These are phyloP conservation scores for Dromaius novaehollandiae DNA, from an alignment of 2,113 vertebrate genomes.

Conservation along the genomic window DNA sequence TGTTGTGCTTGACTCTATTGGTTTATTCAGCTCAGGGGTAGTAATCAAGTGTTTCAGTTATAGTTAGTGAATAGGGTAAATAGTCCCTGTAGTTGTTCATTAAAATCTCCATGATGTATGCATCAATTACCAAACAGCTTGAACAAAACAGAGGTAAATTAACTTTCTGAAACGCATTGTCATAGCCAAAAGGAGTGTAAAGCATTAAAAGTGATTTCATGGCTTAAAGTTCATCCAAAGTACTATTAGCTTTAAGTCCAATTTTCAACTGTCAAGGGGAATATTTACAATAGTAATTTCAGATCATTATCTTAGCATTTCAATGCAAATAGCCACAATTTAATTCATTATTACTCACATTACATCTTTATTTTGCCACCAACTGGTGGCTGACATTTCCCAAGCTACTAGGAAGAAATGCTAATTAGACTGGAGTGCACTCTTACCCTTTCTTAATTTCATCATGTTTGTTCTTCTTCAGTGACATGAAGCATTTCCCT, in stretches of 20 bases:
- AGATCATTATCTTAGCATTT: conserved; percentile 84
- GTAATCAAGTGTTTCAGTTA: conserved; percentile 73
- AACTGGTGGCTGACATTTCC: conserved; percentile 85
- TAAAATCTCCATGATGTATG: conserved; percentile 78
- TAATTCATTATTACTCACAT: conserved; percentile 84
- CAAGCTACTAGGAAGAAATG: conserved; percentile 79
- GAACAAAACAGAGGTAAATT: conserved; percentile 82
- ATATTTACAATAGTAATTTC: conserved; percentile 84
- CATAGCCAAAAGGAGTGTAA: conserved; percentile 76
- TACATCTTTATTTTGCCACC: conserved; percentile 85
- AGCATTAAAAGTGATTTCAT: conserved; percentile 75
- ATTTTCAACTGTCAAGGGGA: conserved; percentile 82
- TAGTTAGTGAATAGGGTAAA: conserved; percentile 78
- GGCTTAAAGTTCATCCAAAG: conserved; percentile 82
- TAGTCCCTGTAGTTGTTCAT: conserved; percentile 78
- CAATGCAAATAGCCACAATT: conserved; percentile 84
- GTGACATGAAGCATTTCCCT: conserved; percentile 40
- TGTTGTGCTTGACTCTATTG: conserved; percentile 23
- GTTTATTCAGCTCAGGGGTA: conserved; percentile 57
- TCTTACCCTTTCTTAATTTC: conserved; percentile 78
- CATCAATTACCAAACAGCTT: conserved; percentile 82
- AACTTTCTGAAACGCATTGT: conserved; percentile 74
- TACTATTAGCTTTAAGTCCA: conserved; percentile 81
- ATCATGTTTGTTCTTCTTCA: conserved; percentile 52
- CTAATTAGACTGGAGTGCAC: conserved; percentile 80